These are phyloP conservation scores for Notarius lentiginosus DNA, from an alignment of 2,113 vertebrate genomes.

Conservation along the genomic window DNA sequence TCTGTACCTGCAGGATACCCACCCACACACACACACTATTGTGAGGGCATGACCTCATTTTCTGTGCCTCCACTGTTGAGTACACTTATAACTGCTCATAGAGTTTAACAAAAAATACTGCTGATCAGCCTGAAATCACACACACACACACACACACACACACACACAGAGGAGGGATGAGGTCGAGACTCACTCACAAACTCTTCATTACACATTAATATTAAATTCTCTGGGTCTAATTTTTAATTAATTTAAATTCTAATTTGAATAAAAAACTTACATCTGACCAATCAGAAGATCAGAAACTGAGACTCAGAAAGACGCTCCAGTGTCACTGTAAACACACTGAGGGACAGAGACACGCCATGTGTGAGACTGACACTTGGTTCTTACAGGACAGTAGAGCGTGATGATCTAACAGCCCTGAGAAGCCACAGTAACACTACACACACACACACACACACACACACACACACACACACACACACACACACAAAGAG, in stretches of 20 bases:
- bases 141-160: no score
- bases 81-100: not conserved
- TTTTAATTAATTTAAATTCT: not conserved
- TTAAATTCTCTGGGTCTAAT: not conserved
- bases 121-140: not conserved
- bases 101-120: not conserved
- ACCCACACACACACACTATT: not conserved
- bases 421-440: not conserved
- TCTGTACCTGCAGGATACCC: slow-evolving; percentile 7
- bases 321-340: no score
- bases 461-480: not conserved
- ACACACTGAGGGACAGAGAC: no score
- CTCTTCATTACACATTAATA: not conserved
- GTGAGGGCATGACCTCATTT: slow-evolving; percentile 14
- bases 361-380: no score
- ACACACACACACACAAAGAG: not conserved
- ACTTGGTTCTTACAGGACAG: not conserved
- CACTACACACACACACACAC: not conserved
- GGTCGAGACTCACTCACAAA: not conserved
- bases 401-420: not conserved
- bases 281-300: not conserved
- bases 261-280: not conserved
- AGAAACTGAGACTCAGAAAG: not conserved
- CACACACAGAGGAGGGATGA: not conserved
- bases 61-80: not conserved